These are phyloP conservation scores for Thalassophryne amazonica DNA, from an alignment of 2,797 vertebrate genomes.

Conservation along the genomic window DNA sequence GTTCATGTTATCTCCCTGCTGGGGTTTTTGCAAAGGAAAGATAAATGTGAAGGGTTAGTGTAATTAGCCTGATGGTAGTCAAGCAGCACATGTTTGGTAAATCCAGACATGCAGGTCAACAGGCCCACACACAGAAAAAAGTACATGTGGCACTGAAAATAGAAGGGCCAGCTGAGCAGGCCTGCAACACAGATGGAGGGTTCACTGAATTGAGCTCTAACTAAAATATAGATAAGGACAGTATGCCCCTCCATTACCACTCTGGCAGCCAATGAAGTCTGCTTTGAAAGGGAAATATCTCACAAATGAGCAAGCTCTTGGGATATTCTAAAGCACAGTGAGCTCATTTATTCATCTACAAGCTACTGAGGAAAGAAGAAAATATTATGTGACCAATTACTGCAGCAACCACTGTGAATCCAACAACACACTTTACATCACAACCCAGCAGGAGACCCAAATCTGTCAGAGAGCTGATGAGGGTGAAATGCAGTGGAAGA, in stretches of 20 bases:
- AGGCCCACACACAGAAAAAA: slow-evolving; percentile 9
- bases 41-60: slow-evolving; percentile 32
- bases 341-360: slow-evolving; percentile 9
- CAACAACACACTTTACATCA: slow-evolving; percentile 39
- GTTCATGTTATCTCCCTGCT: slow-evolving; percentile 23
- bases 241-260: background rate
- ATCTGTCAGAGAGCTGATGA: slow-evolving; percentile 62
- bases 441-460: slow-evolving; percentile 51
- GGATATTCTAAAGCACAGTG: background rate
- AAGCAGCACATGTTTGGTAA: slow-evolving; percentile 52
- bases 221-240: slow-evolving; percentile 53
- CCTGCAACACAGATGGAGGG: slow-evolving; percentile 45
- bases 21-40: slow-evolving; percentile 44
- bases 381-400: slow-evolving; percentile 57
- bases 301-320: slow-evolving; percentile 7
- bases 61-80: slow-evolving; percentile 41
- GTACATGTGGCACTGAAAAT: slow-evolving; percentile 36
- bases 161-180: slow-evolving; percentile 36
- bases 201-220: slow-evolving; percentile 26
- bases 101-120: slow-evolving; percentile 24
- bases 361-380: background rate
- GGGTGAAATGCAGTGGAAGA: slow-evolving; percentile 30
- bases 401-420: slow-evolving; percentile 37
- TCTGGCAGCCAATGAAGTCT: slow-evolving; percentile 14
- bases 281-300: slow-evolving; percentile 1